A percentile compares a stretch with the other conserved stretches of the same genome.
Evolutionary conservation across 2,888 invertebrate species (phyloP).

Genomic region (Altica lythri): DNA sequence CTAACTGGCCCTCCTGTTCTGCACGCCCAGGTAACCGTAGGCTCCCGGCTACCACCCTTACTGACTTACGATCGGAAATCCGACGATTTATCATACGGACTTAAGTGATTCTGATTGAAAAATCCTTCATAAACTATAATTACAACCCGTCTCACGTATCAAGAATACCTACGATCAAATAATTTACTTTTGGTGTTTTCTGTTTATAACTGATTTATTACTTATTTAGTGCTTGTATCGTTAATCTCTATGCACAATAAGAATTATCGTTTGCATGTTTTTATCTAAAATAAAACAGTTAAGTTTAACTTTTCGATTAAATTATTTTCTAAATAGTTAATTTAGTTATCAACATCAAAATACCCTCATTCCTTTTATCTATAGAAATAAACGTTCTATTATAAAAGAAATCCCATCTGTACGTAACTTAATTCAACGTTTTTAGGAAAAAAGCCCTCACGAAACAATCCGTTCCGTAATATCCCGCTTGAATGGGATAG

Average conservation of each 20-base stretch:
- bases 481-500: conserved; percentile 17
- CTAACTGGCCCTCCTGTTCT: conserved; percentile 42
- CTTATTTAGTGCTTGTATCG: too few relatives aligned
- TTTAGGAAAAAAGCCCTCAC: conserved; percentile 5
- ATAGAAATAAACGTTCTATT: neutral
- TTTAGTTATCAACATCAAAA: too few relatives aligned
- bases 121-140: conserved; percentile 42
- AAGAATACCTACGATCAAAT: conserved; percentile 26
- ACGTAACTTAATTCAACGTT: conserved; percentile 7
- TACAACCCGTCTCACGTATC: conserved; percentile 29
- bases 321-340: neutral
- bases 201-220: conserved; percentile 13
- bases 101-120: conserved; percentile 46
- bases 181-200: conserved; percentile 23
- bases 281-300: too few relatives aligned
- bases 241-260: too few relatives aligned
- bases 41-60: conserved; percentile 28
- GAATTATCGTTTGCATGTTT: too few relatives aligned
- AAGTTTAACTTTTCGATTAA: too few relatives aligned
- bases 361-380: neutral
- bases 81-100: conserved; percentile 42
- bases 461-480: conserved; percentile 22
- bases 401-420: conserved; percentile 2
- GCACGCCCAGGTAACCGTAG: conserved; percentile 34
- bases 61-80: conserved; percentile 41